A percentile compares a stretch with the other conserved stretches of the same genome.
phyloP scores from a whole-genome alignment of 2,113 vertebrate species.

The Turdus rufiventris region DNA sequence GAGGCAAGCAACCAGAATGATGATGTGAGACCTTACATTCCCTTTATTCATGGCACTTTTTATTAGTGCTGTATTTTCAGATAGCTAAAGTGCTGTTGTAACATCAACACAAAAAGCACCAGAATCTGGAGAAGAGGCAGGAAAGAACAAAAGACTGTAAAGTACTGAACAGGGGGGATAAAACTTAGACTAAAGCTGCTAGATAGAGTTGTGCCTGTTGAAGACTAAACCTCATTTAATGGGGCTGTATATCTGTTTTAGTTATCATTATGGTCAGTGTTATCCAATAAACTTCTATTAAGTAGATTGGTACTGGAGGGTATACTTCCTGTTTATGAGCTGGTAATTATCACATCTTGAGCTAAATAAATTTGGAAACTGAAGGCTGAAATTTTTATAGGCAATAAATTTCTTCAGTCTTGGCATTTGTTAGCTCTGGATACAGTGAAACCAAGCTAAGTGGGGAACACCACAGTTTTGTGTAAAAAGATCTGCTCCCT shows the following conservation, averaged over 20 bases:
- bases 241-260: not conserved
- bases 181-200: not conserved
- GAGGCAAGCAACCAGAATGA: slow-evolving; percentile 29
- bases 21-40: not conserved
- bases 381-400: not conserved
- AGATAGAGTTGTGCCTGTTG: not conserved
- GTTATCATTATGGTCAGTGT: not conserved
- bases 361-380: slow-evolving; percentile 4
- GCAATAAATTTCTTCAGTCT: not conserved
- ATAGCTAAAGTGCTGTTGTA: not conserved
- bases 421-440: not conserved
- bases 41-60: slow-evolving; percentile 11
- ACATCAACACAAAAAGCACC: not conserved
- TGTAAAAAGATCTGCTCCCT: not conserved
- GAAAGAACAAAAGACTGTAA: slow-evolving; percentile 15
- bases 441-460: not conserved
- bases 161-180: not conserved
- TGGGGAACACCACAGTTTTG: not conserved
- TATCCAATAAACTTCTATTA: slow-evolving; percentile 33
- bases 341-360: not conserved
- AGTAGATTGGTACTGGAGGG: not conserved
- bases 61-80: slow-evolving; percentile 13
- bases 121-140: not conserved
- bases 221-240: not conserved
- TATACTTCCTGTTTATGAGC: slow-evolving; percentile 2